Conservation (phyloP, 1,140 invertebrate genomes). For the Scaptodrosophila lebanonensis region DNA sequence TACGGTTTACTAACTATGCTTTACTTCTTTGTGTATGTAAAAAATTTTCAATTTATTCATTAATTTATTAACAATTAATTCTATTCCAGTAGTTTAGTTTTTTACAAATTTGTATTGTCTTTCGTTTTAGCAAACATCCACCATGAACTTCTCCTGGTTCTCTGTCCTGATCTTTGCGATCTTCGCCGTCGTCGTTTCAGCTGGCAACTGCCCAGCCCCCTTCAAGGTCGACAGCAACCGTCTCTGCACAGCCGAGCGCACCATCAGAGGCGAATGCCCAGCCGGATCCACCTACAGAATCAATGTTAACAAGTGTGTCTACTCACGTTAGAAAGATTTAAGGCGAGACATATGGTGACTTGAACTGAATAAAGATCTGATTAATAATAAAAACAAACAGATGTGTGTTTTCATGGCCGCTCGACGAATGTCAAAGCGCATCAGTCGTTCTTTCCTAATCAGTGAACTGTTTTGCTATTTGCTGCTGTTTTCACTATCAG, state of each 20-base stretch:
- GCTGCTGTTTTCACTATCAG: no score
- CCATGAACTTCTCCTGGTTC: constrained; percentile 69
- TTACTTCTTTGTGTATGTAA: no score
- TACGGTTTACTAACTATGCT: neutral
- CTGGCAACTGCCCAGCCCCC: constrained; percentile 32
- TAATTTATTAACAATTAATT: no score
- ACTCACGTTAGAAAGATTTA: constrained; percentile 5
- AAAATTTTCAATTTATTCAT: no score
- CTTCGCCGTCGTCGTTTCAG: constrained; percentile 42
- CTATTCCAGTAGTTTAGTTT: no score
- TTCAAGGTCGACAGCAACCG: constrained; percentile 22
- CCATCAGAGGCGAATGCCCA: constrained; percentile 62
- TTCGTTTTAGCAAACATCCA: constrained; percentile 1
- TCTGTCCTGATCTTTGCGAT: constrained; percentile 54
- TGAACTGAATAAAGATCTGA: constrained; percentile 13
- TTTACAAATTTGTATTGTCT: neutral
- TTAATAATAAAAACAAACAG: neutral
- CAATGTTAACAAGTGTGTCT: constrained; percentile 58
- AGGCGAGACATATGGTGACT: no score
- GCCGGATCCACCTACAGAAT: constrained; percentile 33
- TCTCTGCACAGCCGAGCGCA: constrained; percentile 33
- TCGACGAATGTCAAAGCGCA: no score
- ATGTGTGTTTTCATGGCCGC: neutral
- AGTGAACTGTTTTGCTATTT: no score
- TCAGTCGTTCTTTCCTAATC: no score